Base-by-base conservation (phyloP, 2,797 vertebrate species). In the Echeneis naucrates region DNA sequence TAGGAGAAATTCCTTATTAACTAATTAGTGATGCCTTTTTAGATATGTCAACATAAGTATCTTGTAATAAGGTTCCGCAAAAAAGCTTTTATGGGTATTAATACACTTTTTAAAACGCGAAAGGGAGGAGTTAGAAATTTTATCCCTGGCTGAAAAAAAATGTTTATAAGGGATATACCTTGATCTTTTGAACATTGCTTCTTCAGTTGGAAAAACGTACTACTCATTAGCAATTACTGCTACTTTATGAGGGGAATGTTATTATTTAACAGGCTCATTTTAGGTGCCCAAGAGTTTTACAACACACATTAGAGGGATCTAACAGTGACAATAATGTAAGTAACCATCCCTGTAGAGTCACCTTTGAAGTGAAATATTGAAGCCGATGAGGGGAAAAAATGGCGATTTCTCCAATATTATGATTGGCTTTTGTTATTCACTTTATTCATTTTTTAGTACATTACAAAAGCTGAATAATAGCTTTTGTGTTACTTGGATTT, bases 401-500 rank as follows among this genome's bases (percentile, higher is more conserved):
- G 19, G 12, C 59, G 6, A 63, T 32, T 21, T 27, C 37, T 47
- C 13, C 35, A 58, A 17, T 8, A 23, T 62, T n/a, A 13, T 50
- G 30, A 6, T 30, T 3, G 6, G 30, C 6, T 30, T 30, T 30
- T 30, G 3, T 30, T 30, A 3, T 30, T n/a, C n/a, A n/a, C 30
- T 30, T 30, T 30, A 3, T 30, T 30, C 30, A 2, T 37, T 48
- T 76, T 53, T 68, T 33, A 23, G 55, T 52, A 40, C 21, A 32
- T 75, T 30, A 32, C 1, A n/a, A n/a, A n/a, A n/a, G n/a, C n/a
- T 26, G 47, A 23, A 75, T 14, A 33, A 16, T 26, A 57, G 47
- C 61, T 56, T 53, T 76, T 61, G 21, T 72, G 75, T 71, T 64
- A 27, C 71, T 70, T 48, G 61, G n/a, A n/a, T 61, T 57, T 79